phyloP scores from a whole-genome alignment of 2,797 vertebrate genomes.

The Coregonus sp. region DNA sequence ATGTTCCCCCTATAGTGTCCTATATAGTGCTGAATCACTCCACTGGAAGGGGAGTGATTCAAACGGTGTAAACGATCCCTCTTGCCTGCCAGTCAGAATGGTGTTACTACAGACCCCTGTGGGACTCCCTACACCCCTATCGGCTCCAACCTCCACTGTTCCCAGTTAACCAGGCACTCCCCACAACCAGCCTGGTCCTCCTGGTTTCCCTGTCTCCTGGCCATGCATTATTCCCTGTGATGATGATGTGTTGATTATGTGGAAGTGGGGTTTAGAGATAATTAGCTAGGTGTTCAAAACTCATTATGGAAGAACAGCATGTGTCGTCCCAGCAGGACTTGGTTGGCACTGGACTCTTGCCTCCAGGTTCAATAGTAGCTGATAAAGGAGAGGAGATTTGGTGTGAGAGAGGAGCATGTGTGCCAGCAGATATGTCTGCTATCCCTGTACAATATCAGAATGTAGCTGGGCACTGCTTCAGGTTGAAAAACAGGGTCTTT shows the following conservation, averaged over 20 bases:
- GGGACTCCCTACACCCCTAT: background rate
- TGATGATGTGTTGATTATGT: background rate
- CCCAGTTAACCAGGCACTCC: background rate
- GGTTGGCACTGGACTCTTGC: background rate
- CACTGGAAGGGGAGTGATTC: background rate
- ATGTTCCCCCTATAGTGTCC: background rate
- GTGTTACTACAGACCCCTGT: background rate
- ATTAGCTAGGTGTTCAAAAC: slow-evolving; percentile 3
- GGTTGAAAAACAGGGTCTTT: too few species aligned
- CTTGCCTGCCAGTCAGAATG: background rate
- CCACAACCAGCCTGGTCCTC: background rate
- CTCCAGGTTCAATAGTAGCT: too few species aligned
- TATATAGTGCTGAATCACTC: background rate
- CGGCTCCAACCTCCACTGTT: background rate
- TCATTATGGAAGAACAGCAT: slow-evolving; percentile 8
- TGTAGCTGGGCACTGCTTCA: too few species aligned
- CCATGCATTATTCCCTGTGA: slow-evolving; percentile 16
- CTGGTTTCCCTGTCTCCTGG: slow-evolving; percentile 1
- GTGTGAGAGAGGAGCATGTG: too few species aligned
- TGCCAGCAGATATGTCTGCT: too few species aligned
- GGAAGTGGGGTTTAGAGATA: slow-evolving; percentile 3
- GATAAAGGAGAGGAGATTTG: too few species aligned
- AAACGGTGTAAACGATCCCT: background rate
- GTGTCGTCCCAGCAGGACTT: background rate
- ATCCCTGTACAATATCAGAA: too few species aligned